These are phyloP conservation scores for Heliconius nattereri DNA, from an alignment of 1,140 invertebrate species.

Conservation along the genomic window DNA sequence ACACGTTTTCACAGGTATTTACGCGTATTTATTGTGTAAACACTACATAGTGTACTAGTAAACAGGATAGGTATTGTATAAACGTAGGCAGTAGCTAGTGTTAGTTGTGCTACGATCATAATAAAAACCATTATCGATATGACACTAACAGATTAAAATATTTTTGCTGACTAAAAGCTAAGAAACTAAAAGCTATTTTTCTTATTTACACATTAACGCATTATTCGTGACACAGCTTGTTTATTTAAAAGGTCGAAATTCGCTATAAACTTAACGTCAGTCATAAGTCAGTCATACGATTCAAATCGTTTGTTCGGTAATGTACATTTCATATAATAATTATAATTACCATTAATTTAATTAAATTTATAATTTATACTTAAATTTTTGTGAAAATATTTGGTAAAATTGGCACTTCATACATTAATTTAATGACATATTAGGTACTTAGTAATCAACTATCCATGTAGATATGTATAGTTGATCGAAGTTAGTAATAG, in stretches of 20 bases:
- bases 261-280: not conserved
- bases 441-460: no score
- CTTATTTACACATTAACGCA: not conserved
- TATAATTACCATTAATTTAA: not conserved
- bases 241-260: not conserved
- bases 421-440: no score
- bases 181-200: not conserved
- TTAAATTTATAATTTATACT: no score
- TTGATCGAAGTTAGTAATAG: no score
- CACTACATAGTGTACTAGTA: not conserved
- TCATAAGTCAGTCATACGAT: not conserved
- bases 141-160: no score
- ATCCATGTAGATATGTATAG: no score
- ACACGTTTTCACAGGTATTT: conserved; percentile 8
- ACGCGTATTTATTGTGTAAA: not conserved
- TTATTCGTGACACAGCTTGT: not conserved
- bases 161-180: no score
- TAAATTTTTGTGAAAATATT: no score
- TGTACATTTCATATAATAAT: not conserved
- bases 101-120: not conserved
- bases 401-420: no score
- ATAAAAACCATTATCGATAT: not conserved
- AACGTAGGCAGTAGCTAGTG: not conserved
- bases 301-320: not conserved
- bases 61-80: not conserved